Conservation (phyloP, 2,113 vertebrate genomes). For the Tychaedon coryphoeus region DNA sequence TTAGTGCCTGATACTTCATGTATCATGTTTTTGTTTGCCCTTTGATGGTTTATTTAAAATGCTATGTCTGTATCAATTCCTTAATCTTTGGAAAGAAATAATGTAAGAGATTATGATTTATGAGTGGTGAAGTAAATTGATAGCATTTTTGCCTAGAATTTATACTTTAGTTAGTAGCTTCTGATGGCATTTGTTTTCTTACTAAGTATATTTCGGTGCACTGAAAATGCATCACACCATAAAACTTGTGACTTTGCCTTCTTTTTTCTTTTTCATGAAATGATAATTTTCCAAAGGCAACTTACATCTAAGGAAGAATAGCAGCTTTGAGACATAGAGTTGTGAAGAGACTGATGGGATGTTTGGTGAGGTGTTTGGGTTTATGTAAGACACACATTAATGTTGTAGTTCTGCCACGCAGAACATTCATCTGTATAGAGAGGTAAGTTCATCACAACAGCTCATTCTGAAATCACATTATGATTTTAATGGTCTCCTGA, state of each 20-base stretch:
- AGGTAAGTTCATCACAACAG: not conserved
- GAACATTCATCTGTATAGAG: not conserved
- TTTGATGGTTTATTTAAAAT: not conserved
- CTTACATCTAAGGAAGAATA: not conserved
- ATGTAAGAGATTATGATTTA: not conserved
- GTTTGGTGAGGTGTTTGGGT: not conserved
- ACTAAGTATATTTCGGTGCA: not conserved
- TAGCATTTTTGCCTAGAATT: not conserved
- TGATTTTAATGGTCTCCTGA: not conserved
- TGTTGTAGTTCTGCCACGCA: not conserved
- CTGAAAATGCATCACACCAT: not conserved
- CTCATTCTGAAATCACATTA: not conserved
- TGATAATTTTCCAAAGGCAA: not conserved
- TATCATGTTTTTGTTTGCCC: not conserved
- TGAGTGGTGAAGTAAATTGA: not conserved
- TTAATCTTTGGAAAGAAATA: not conserved
- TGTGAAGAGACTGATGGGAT: not conserved
- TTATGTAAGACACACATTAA: not conserved
- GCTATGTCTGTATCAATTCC: not conserved
- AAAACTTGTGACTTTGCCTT: not conserved
- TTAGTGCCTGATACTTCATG: not conserved
- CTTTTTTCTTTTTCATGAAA: not conserved
- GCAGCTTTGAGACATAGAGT: not conserved
- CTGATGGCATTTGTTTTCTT: not conserved
- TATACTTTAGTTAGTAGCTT: not conserved